Conservation (phyloP, 2,888 invertebrate genomes). For the Acrocera orbiculus region DNA sequence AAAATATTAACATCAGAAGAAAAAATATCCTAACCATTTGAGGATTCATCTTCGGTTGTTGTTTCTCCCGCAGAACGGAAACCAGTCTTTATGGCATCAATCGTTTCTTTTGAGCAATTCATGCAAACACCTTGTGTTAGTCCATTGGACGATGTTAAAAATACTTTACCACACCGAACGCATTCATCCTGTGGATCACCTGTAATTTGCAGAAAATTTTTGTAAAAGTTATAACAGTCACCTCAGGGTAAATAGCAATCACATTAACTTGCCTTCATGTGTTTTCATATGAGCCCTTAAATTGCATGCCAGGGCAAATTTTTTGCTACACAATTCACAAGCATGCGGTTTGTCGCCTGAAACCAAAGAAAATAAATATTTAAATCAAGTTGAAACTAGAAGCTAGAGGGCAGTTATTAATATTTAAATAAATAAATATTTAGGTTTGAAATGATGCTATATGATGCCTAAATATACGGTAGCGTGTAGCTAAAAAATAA, state of each 20-base stretch:
- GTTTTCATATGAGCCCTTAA: slow-evolving; percentile 55
- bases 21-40: slow-evolving; percentile 24
- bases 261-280: slow-evolving; percentile 42
- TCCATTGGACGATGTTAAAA: slow-evolving; percentile 24
- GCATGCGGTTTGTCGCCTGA: slow-evolving; percentile 59
- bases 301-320: slow-evolving; percentile 55
- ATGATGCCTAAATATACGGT: no score
- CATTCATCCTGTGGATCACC: slow-evolving; percentile 44
- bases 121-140: slow-evolving; percentile 27
- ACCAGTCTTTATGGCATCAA: slow-evolving; percentile 17
- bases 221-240: not conserved
- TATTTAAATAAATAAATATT: no score
- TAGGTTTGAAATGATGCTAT: no score
- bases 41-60: slow-evolving; percentile 25
- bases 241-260: not conserved
- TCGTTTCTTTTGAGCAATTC: slow-evolving; percentile 22
- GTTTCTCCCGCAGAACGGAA: slow-evolving; percentile 23
- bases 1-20: no score
- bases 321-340: slow-evolving; percentile 50
- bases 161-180: slow-evolving; percentile 38
- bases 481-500: no score
- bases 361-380: no score
- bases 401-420: no score
- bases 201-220: no score
- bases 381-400: no score